Evolutionary conservation across 2,797 vertebrate species (phyloP), one percentile per base, ranked within the genome.

Genomic region (Mormyrops attenuatus): DNA sequence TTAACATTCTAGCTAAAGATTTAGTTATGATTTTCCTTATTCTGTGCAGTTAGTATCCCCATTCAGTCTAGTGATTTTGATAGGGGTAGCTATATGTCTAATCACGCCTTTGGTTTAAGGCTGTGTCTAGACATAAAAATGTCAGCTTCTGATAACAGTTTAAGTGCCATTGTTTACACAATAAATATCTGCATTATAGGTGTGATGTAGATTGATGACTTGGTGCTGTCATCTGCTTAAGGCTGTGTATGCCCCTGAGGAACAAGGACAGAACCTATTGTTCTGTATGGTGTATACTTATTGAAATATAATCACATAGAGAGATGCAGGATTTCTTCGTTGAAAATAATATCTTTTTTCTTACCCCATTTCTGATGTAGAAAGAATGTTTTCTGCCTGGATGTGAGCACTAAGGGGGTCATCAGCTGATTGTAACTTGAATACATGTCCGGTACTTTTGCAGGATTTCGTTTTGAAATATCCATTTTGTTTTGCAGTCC

Each of bases 401-500:
- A 44, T 38, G 7, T 80, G 73, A 44, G 3, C 15, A n/a, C 7
- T n/a, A 41, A 44, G 73, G 73, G 38, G 38, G 34, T 38, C 15
- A 26, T 47, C 47, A 5, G 8, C 20, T 22, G 80, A 22, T 47
- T 85, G 20, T 85, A 50, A 50, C 41, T 50, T 41, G 44, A 41
- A 80, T 44, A 30, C 15, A 85, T 49, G 41, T 44, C 8, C 47
- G 8, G 82, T 50, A 49, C 8, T 13, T n/a, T 84, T 0, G 57
- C 38, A 15, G 77, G 85, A 11, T 20, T 91, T 47, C 44, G 85
- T 85, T 88, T 17, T 88, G 7, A 85, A 60, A 85, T 11, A 11
- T 38, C 15, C 47, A 4, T 88, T 22, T 85, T 82, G 90, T 93
- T 90, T 92, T 91, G 15, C 91, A 99, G 99, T 99, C 99, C 0